These are phyloP conservation scores for Petrocephalus zakoni DNA, from an alignment of 2,113 vertebrate genomes.

Conservation along the genomic window DNA sequence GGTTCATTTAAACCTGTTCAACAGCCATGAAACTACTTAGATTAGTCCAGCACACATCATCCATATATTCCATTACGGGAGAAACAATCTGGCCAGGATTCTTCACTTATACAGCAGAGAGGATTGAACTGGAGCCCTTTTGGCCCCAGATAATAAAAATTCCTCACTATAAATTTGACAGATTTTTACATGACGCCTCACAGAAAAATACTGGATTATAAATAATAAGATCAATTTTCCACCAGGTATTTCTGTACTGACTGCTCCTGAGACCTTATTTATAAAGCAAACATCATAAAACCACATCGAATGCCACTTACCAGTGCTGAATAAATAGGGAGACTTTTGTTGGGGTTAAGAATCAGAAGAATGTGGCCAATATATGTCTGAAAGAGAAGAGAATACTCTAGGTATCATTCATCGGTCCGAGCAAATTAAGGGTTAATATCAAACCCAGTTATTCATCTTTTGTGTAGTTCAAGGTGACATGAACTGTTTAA, in stretches of 20 bases:
- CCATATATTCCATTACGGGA: conserved; percentile 3
- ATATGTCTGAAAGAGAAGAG: conserved; percentile 73
- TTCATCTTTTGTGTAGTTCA: not conserved
- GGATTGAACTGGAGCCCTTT: not conserved
- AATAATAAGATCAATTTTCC: conserved; percentile 46
- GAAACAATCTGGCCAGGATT: not conserved
- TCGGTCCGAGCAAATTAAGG: not conserved
- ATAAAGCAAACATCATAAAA: not conserved
- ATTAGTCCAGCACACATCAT: not conserved
- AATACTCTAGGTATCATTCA: not conserved
- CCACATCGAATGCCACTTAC: conserved; percentile 60
- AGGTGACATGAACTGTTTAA: not conserved
- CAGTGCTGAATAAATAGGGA: conserved; percentile 86
- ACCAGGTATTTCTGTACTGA: not conserved
- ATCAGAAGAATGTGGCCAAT: conserved; percentile 87
- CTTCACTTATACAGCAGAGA: not conserved
- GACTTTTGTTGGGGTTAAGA: conserved; percentile 90
- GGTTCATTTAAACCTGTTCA: not conserved
- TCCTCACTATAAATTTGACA: conserved; percentile 20
- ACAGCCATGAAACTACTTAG: not conserved
- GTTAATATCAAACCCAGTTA: not conserved
- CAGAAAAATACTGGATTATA: conserved; percentile 62
- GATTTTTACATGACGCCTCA: conserved; percentile 43
- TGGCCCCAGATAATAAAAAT: not conserved
- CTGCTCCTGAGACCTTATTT: not conserved